Conservation (phyloP, 2,888 invertebrate genomes). For the Drosophila putrida region DNA sequence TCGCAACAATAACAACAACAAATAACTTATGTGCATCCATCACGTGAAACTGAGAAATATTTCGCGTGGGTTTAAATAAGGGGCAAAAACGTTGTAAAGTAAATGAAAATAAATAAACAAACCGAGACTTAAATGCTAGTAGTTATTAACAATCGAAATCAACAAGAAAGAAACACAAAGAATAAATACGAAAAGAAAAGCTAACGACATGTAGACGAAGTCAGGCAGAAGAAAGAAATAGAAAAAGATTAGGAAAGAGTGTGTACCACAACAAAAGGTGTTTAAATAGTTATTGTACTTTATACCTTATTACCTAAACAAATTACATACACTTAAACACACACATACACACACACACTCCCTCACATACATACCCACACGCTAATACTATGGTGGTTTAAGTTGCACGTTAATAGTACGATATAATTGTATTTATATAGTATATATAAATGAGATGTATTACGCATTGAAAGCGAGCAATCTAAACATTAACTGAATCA, state of each 20-base stretch:
- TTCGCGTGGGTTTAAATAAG: constrained; percentile 36
- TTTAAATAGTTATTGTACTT: constrained; percentile 74
- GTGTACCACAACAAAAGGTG: constrained; percentile 53
- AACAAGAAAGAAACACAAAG: constrained; percentile 19
- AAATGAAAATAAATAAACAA: constrained; percentile 38
- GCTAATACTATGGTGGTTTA: constrained; percentile 63
- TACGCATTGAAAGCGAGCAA: constrained; percentile 68
- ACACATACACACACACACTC: constrained; percentile 32
- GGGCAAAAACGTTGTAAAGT: constrained; percentile 47
- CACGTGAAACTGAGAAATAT: constrained; percentile 41
- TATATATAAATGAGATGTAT: constrained; percentile 65
- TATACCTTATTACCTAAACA: constrained; percentile 59
- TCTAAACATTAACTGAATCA: constrained; percentile 27
- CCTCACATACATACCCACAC: constrained; percentile 28
- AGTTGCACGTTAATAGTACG: constrained; percentile 74
- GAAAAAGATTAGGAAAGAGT: constrained; percentile 29
- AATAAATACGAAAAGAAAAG: constrained; percentile 16
- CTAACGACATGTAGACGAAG: constrained; percentile 33
- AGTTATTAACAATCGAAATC: constrained; percentile 42
- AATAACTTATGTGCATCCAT: constrained; percentile 48
- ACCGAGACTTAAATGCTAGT: constrained; percentile 56
- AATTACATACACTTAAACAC: constrained; percentile 46
- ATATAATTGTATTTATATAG: constrained; percentile 77
- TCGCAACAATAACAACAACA: constrained; percentile 43
- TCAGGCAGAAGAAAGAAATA: constrained; percentile 22